Evolutionary conservation across 2,888 invertebrate genomes (phyloP), one percentile per base, ranked within the genome.

Genomic region (Eupithecia centaureata): DNA sequence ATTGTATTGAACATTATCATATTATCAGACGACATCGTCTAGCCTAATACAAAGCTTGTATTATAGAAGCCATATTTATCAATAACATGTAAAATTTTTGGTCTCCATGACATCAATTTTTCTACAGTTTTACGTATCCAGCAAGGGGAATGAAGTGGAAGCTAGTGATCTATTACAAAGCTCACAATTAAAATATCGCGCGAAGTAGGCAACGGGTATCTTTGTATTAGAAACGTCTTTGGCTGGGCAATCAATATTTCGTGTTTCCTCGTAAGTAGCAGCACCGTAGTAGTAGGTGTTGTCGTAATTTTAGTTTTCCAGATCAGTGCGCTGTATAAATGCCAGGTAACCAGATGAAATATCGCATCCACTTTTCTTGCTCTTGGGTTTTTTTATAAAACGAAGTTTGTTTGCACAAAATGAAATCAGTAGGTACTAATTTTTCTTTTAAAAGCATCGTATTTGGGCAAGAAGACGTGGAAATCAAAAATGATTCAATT

Each of bases 321-420:
- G 65, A 54, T 65, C 65, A 65, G 38, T 65, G 65, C 30, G 54
- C 65, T 60, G 65, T 54, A 60, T 65, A 65, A 65, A 59, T 60
- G 54, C 54, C 60, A 60, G 61, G 54, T 38, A 52, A 63, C 47
- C 47, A 51, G 59, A 28, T 52, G 59, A 52, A 65, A 59, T 65
- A 59, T 58, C 63, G 54, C 54, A 25, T 52, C 51, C 32, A 33
- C 51, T 30, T 56, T 28, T 28, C 12, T 54, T 15, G 32, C 28
- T 28, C 5, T 32, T 30, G 57, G 13, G 32, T 3, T 57, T 57
- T 18, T 57, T 10, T 32, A 22, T 1, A 18, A 47, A 56, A 32
- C 4, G 18, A 15, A 10, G 42, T 42, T 38, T 51, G 13, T 27
- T 25, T 51, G 13, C 51, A 27, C 25, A 25, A 25, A 25, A 27